Percentiles rank a stretch among this genome's conserved stretches.
These are phyloP conservation scores for Hydropsyche betteni DNA, from an alignment of 2,888 invertebrate genomes.

Conservation along the genomic window DNA sequence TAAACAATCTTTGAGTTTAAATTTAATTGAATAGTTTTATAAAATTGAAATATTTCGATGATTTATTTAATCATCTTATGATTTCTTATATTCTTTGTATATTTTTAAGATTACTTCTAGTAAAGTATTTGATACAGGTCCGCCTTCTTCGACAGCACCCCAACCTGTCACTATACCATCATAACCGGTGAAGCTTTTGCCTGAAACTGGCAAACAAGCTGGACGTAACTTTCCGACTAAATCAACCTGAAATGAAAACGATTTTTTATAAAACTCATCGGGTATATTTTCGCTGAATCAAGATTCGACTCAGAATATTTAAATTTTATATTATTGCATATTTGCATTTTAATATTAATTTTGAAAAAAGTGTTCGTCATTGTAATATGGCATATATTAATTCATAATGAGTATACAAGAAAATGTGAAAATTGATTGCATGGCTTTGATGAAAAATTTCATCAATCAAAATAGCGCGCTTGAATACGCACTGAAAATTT, in stretches of 20 bases:
- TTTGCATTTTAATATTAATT: no score
- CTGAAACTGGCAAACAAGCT: conserved; percentile 76
- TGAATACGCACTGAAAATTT: no score
- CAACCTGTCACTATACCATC: conserved; percentile 78
- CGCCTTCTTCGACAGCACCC: conserved; percentile 79
- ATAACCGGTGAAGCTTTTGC: conserved; percentile 65
- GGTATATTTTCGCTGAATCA: neutral
- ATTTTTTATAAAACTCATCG: neutral
- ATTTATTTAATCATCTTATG: neutral
- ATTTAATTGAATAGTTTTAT: neutral
- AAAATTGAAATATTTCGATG: neutral
- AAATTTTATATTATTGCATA: no score
- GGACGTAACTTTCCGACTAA: conserved; percentile 73
- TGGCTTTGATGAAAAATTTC: no score
- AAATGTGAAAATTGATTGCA: no score
- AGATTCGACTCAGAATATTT: no score
- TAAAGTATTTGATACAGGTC: conserved; percentile 73
- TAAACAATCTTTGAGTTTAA: no score
- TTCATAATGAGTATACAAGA: no score
- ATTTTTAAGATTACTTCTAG: conserved; percentile 69
- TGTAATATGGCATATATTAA: no score
- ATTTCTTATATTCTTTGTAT: neutral
- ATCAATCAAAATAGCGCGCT: no score
- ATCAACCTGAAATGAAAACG: conserved; percentile 58
- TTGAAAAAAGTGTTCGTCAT: no score